Base-by-base conservation (phyloP, 2,797 vertebrate species). In the Chiloscyllium punctatum region DNA sequence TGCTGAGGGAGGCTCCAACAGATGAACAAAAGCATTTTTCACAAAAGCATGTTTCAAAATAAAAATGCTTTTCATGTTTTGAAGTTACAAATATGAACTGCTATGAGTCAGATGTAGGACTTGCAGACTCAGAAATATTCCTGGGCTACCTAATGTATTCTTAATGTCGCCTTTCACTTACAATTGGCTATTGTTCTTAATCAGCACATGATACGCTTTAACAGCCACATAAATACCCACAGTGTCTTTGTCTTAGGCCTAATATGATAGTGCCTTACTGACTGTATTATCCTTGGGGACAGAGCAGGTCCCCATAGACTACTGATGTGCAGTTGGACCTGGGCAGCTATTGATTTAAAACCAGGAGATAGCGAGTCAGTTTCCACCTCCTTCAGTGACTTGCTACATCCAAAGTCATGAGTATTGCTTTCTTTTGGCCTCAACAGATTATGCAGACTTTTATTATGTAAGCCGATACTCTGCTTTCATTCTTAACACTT, bases 321-420 rank as follows among this genome's bases (percentile, higher is more conserved):
- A 42, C 95, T 95, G 90, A 77, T 95, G 95, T 96, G 96, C 96
- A 68, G 96, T 96, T 96, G 88, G 95, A 96, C 95, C 88, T 95
- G 95, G 97, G 96, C 96, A 96, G 96, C 71, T 97, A 97, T 97
- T 97, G 97, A 97, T 96, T 97, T 96, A 96, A 95, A 96, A 96
- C 96, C 96, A 96, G 96, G 96, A 97, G 97, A 97, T 96, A 97
- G 96, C 96, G 97, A 96, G 97, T 97, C 96, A 96, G 95, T 96
- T 97, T 97, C 97, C 97, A 96, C 97, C 96, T 97, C 96, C 96
- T 96, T 96, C 96, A 96, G 96, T 95, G 97, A 96, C 96, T 95
- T 96, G 95, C 96, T 96, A 96, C 95, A 95, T 97, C 96, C 94
- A 95, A 92, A 92, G n/a, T 33, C 90, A 92, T 33, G 11, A 23